Base-by-base conservation (phyloP, 2,797 vertebrate genomes). In the Cynopterus sphinx region DNA sequence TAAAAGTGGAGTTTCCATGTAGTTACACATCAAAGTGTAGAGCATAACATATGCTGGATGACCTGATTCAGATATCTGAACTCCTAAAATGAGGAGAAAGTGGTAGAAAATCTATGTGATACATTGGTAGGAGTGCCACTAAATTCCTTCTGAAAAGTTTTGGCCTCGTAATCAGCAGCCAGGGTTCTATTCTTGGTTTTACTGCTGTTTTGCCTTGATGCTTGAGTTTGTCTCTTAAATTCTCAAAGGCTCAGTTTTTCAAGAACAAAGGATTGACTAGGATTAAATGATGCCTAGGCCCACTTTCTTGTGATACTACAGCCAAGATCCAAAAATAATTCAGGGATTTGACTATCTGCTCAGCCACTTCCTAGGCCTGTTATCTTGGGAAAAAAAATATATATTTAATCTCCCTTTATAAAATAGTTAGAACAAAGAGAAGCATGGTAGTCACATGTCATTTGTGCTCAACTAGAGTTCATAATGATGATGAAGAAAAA, bases 1-100 rank as follows among this genome's bases (percentile, higher is more conserved):
- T 97, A 97, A 98, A 98, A 53, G 22, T 85, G n/a, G 19, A 33
- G 26, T 95, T 96, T 95, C 53, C 68, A 94, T 97, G 96, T 86
- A 93, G 41, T 55, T 77, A 75, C 17, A 12, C 70, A 96, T 97
- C 96, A 86, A 82, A 12, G 63, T 92, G 79, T 49, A 24, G 21
- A 91, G 73, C 43, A 83, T 39, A 57, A 10, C 77, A 36, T 36
- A 79, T 88, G 51, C 3, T 57, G 83, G 87, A 85, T 88, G 90
- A 95, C 68, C 82, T 63, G 67, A 93, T 88, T 97, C 91, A 92
- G 79, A 96, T 78, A 93, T 95, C 41, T 96, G 71, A 97, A 94
- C 43, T 92, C 55, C 31, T 87, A 89, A 94, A 94, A 87, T 82
- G 67, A 94, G 51, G 39, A 91, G 91, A 88, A 95, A 31, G 78